Evolutionary conservation across 2,888 invertebrate species (phyloP).

Genomic region (Nomada flava): DNA sequence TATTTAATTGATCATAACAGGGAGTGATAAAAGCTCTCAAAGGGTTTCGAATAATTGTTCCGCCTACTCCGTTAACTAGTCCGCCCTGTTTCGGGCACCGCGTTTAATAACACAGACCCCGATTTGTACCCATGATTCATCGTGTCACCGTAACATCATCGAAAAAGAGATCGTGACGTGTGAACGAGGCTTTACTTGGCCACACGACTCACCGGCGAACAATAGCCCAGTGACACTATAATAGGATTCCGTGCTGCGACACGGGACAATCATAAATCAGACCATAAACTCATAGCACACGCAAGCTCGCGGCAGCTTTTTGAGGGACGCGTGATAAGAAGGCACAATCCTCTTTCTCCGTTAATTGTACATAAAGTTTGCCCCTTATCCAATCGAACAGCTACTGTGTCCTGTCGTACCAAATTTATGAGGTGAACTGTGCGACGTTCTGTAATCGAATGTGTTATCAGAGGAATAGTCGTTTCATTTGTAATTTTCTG

Average conservation of each 20-base stretch:
- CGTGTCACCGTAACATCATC: constrained; percentile 9
- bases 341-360: constrained; percentile 32
- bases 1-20: no score
- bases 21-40: no score
- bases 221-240: constrained; percentile 24
- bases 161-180: constrained; percentile 44
- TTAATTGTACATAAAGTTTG: constrained; percentile 14
- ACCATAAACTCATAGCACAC: not conserved
- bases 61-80: no score
- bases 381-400: not conserved
- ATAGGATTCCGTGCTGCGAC: not conserved
- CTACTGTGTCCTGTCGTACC: no score
- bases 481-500: constrained; percentile 8
- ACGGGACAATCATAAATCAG: not conserved
- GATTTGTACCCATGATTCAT: not conserved
- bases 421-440: not conserved
- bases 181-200: constrained; percentile 30
- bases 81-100: not conserved
- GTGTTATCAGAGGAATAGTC: constrained; percentile 14
- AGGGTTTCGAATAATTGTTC: no score
- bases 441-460: not conserved
- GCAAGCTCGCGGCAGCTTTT: constrained; percentile 46
- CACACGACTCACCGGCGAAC: not conserved
- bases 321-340: constrained; percentile 34
- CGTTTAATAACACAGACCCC: not conserved